phyloP scores from a whole-genome alignment of 1,140 invertebrate species.

The Notospermus geniculatus region DNA sequence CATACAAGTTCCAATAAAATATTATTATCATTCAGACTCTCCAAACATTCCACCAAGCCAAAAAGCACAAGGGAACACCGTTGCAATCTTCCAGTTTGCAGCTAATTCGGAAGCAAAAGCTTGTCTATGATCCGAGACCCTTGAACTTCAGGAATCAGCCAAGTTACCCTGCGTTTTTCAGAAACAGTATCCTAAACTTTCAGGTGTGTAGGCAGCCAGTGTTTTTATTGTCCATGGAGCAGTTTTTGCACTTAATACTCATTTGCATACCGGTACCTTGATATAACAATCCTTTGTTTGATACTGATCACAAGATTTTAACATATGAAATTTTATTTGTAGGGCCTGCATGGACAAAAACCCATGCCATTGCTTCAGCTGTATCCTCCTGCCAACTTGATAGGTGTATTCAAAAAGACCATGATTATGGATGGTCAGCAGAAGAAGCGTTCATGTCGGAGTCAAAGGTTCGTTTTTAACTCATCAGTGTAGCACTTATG shows the following conservation, averaged over 20 bases:
- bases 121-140: background rate
- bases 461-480: background rate
- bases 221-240: background rate
- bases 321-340: background rate
- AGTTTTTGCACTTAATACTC: too few relatives aligned
- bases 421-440: conserved; percentile 16
- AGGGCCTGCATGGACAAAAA: background rate
- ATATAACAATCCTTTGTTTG: background rate
- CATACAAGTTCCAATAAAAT: background rate
- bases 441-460: background rate
- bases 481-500: too few relatives aligned
- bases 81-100: conserved; percentile 18
- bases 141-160: background rate
- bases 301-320: background rate
- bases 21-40: conserved; percentile 9
- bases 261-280: too few relatives aligned
- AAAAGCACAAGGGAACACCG: conserved; percentile 16
- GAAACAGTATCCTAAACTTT: background rate
- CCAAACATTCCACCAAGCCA: conserved; percentile 22
- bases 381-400: conserved; percentile 19
- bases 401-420: conserved; percentile 15
- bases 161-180: background rate
- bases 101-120: background rate
- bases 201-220: background rate
- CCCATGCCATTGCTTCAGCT: conserved; percentile 18